Evolutionary conservation across 2,113 vertebrate species (phyloP).

Genomic region (Sprattus sprattus): DNA sequence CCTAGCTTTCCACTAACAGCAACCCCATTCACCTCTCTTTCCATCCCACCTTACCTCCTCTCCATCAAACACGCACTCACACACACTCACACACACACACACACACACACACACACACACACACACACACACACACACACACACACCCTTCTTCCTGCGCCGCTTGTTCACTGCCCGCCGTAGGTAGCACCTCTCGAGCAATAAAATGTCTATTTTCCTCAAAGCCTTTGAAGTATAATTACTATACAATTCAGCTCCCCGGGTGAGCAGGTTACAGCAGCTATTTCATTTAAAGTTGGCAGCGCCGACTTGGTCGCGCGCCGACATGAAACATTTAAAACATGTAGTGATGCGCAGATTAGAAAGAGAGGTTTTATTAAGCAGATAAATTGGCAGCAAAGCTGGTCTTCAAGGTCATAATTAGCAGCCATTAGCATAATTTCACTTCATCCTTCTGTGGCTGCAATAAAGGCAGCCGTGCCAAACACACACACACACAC

Average conservation of each 20-base stretch:
- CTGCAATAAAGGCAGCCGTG: conserved; percentile 52
- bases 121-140: conserved; percentile 8
- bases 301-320: conserved; percentile 58
- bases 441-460: conserved; percentile 54
- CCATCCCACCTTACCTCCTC: neutral
- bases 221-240: conserved; percentile 73
- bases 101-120: too few species aligned
- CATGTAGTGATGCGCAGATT: conserved; percentile 58
- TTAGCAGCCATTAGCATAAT: conserved; percentile 68
- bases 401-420: conserved; percentile 66
- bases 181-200: conserved; percentile 66
- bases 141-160: conserved; percentile 5
- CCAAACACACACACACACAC: conserved; percentile 45
- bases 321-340: conserved; percentile 58
- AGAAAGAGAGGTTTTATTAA: conserved; percentile 64
- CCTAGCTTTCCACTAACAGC: conserved; percentile 16
- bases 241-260: conserved; percentile 67
- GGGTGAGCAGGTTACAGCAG: conserved; percentile 69
- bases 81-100: conserved; percentile 30
- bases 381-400: conserved; percentile 61
- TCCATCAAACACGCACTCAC: conserved; percentile 36
- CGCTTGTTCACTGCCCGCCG: conserved; percentile 33
- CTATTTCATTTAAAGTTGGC: conserved; percentile 73
- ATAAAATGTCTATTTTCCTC: conserved; percentile 63
- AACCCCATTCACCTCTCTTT: conserved; percentile 3